Evolutionary conservation across 1,140 invertebrate species (phyloP), one percentile per base, ranked within the genome.

Genomic region (Potamilus streckersoni): DNA sequence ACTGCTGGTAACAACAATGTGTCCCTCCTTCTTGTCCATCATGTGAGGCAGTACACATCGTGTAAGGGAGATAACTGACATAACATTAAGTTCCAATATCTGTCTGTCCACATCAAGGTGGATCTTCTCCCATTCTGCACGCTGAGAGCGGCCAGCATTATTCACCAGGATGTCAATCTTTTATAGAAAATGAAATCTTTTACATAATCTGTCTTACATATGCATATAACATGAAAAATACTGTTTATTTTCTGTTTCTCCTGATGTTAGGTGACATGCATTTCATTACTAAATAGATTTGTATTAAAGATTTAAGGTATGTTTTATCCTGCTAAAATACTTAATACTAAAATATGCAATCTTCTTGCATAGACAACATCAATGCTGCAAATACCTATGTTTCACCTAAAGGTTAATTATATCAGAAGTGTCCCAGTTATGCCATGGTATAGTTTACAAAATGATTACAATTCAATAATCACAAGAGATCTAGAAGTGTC

Each of bases 81-180:
- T 94, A 0, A 96, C 95, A 88, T 97, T 96, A 59, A 96, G 83
- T 27, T 96, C 93, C 84, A 97, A 95, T 79, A 96, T 89, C 73
- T 95, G 92, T 71, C 92, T 91, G 85, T 97, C 95, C 1, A 97
- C 95, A 68, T 91, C 84, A 1, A 96, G 65, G 2, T 95, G 92
- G 76, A 95, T 96, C 3, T 94, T 91, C 75, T 94, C 93, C 93
- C 95, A 96, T 49, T 86, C 76, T 4, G 94, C 95, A 78, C 95
- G 88, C 90, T 97, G 96, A 56, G 94, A 94, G 79, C 95, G 89
- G 13, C 90, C 90, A 63, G 90, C 90, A 84, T 90, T 90, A 79
- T 91, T 91, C 4, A 91, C 85, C 13, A 91, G 76, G 20, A 90
- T 83, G 76, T 91, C 90, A 70, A 91, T 84, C 85, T 88, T 68